phyloP scores from a whole-genome alignment of 2,888 invertebrate species.

The Drosophila mercatorum region DNA sequence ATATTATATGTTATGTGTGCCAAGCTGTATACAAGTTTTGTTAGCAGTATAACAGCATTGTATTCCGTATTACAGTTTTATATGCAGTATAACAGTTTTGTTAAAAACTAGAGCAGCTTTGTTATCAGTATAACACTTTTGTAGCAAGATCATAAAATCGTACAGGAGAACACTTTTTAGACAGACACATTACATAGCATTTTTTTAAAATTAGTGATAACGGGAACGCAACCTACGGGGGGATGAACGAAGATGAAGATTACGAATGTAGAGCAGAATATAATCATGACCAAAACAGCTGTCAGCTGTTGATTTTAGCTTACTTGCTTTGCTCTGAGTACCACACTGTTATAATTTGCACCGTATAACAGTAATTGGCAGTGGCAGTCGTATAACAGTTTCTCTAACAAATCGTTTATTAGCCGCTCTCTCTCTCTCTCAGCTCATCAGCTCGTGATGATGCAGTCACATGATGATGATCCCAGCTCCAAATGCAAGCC shows the following conservation, averaged over 20 bases:
- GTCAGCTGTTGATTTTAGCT: background rate
- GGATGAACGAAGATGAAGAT: background rate
- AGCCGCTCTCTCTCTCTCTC: background rate
- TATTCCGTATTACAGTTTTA: background rate
- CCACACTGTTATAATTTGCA: background rate
- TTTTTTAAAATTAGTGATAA: background rate
- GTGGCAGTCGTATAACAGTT: background rate
- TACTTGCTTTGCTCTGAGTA: background rate
- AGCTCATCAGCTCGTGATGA: background rate
- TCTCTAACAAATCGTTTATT: no score
- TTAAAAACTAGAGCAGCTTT: background rate
- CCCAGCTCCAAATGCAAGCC: background rate
- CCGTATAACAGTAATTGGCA: background rate
- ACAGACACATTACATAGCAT: background rate
- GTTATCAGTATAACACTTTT: background rate
- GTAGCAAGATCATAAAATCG: background rate
- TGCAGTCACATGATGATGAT: constrained; percentile 37
- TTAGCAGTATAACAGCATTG: background rate
- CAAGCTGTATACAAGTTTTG: background rate
- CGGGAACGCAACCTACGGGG: background rate
- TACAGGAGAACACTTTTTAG: background rate
- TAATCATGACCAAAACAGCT: background rate
- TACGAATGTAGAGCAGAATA: background rate
- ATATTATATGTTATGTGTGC: background rate
- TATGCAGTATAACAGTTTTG: background rate